Evolutionary conservation across 2,113 vertebrate genomes (phyloP), one percentile per base, ranked within the genome.

Genomic region (Callorhinus ursinus): DNA sequence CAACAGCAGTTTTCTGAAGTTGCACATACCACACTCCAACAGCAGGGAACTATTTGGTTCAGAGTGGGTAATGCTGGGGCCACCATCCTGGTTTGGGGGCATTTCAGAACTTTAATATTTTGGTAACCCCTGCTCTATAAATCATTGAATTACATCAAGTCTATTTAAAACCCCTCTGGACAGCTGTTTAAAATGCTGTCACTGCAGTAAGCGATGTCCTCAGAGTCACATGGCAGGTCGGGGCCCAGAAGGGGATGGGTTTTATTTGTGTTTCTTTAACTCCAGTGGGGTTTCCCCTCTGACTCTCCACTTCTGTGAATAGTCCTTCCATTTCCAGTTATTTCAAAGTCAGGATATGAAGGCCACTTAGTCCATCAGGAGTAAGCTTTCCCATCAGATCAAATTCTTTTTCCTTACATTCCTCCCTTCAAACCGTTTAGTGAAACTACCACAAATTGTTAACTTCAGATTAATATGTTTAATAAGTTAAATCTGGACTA

Each of bases 121-220:
- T 97, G 95, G 94, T 98, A 98, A 98, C 95, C 96, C 90, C 74
- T 93, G 94, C 94, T 90, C 92, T 88, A 96, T 96, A 96, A 97
- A 97, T 97, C 97, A 97, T 61, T 84, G 94, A 95, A 98, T 98
- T 98, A 97, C 96, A 97, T 96, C 97, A 97, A 94, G 92, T 97
- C 97, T 98, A 96, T 91, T 98, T 95, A 96, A 96, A 98, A 85
- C 83, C 72, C 88, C 97, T 96, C 93, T 92, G 71, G 79, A 93
- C 95, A 96, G 94, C 94, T 98, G 93, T 95, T 98, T 95, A 92
- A 97, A 96, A 96, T 97, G 85, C 92, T 96, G 95, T 92, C 97
- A 96, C 96, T 93, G 87, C 85, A 69, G 76, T 86, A 80, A 95
- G 90, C 67, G 36, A 67, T 95, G 94, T 97, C 96, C 97, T 90